Conservation (phyloP, 2,113 vertebrate species). For the Campylorhamphus procurvoides region DNA sequence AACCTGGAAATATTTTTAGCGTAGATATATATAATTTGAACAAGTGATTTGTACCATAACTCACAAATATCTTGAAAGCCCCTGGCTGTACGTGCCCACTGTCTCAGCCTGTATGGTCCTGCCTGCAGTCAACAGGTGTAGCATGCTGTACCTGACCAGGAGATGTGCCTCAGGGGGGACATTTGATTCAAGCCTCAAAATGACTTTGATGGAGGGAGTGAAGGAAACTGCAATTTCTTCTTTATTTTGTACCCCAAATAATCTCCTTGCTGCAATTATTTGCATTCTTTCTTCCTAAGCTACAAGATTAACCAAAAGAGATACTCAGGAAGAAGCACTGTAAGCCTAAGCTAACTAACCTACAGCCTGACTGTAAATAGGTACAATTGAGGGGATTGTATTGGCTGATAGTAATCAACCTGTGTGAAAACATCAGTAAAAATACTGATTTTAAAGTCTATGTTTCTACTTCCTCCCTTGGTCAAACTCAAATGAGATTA, state of each 20-base stretch:
- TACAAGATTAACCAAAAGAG: neutral
- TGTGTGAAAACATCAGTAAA: neutral
- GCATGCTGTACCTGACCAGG: neutral
- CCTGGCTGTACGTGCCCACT: neutral
- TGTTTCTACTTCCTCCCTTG: neutral
- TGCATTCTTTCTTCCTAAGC: neutral
- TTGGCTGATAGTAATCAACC: neutral
- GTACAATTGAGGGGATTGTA: neutral
- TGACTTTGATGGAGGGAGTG: neutral
- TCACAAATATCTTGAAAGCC: neutral
- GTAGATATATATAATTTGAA: neutral
- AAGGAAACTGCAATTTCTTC: neutral
- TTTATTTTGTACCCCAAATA: neutral
- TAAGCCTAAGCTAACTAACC: neutral
- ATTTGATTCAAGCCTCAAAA: neutral
- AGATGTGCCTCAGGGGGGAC: neutral
- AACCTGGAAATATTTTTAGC: neutral
- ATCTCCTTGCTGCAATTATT: neutral
- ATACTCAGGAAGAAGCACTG: neutral
- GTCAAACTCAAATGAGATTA: neutral
- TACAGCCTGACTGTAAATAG: neutral
- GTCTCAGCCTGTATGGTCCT: rapidly evolving
- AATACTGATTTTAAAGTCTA: neutral
- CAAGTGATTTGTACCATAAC: neutral
- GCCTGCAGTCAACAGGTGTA: neutral